A percentile compares a stretch with the other conserved stretches of the same genome.
These are phyloP conservation scores for Cotesia congregata DNA, from an alignment of 2,888 invertebrate genomes.

Conservation along the genomic window DNA sequence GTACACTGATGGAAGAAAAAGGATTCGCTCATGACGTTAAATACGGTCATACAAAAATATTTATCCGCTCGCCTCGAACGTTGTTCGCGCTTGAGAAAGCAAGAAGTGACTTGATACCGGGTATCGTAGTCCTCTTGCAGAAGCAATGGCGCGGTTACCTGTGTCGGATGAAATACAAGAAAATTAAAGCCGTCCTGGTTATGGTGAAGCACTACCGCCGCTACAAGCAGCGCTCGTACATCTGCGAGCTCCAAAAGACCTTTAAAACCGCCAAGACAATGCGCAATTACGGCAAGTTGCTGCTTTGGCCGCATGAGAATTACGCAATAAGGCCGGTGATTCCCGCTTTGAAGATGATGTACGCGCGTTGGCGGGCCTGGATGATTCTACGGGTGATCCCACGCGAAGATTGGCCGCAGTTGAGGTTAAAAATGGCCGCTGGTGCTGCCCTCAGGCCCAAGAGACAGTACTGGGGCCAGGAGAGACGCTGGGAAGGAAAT, in stretches of 20 bases:
- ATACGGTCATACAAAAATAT: conserved; percentile 96
- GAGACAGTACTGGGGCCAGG: conserved; percentile 81
- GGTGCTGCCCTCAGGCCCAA: conserved; percentile 80
- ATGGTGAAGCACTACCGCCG: conserved; percentile 87
- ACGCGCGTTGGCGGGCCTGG: conserved; percentile 89
- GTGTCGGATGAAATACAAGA: conserved; percentile 84
- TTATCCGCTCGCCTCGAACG: conserved; percentile 93
- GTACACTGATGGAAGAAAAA: conserved; percentile 86
- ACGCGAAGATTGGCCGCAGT: conserved; percentile 87
- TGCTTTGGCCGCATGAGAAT: conserved; percentile 88
- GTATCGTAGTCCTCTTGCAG: conserved; percentile 92
- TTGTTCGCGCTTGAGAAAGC: conserved; percentile 90
- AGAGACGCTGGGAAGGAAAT: conserved; percentile 87
- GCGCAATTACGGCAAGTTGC: conserved; percentile 83
- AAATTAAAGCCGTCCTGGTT: conserved; percentile 86
- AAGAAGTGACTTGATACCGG: conserved; percentile 89
- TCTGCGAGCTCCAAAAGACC: conserved; percentile 76
- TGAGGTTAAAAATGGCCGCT: conserved; percentile 84
- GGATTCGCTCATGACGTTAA: conserved; percentile 87
- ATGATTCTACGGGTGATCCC: conserved; percentile 88
- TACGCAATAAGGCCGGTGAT: conserved; percentile 78
- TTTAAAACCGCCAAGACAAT: conserved; percentile 78
- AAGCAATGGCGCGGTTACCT: conserved; percentile 91
- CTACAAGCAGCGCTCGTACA: conserved; percentile 83
- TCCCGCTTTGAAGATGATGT: conserved; percentile 75